These are phyloP conservation scores for Trachops cirrhosus DNA, from an alignment of 2,797 vertebrate species.

Conservation along the genomic window DNA sequence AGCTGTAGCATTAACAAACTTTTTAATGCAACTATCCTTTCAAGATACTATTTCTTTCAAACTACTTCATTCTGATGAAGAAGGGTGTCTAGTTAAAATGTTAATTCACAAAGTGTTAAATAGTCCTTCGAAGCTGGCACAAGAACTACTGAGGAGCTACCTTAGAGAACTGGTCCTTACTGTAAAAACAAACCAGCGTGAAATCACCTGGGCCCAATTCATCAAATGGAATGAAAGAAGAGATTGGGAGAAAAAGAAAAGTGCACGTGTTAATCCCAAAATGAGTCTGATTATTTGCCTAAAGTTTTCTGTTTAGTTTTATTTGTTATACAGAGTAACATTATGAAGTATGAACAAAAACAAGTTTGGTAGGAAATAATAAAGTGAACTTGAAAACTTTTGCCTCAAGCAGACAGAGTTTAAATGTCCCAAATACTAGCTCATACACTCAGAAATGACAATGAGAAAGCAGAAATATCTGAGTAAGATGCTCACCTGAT, in stretches of 20 bases:
- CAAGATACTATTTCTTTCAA: not conserved
- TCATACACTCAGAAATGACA: not conserved
- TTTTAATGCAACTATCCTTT: not conserved
- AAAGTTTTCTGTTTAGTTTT: not conserved
- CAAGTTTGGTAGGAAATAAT: conserved; percentile 20
- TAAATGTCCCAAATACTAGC: not conserved
- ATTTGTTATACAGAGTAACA: not conserved
- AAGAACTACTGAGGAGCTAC: not conserved
- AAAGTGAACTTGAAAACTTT: conserved; percentile 15
- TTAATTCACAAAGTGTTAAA: not conserved
- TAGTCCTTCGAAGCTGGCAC: not conserved
- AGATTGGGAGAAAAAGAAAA: not conserved
- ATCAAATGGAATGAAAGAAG: not conserved
- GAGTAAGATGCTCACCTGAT: not conserved
- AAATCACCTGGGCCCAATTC: not conserved
- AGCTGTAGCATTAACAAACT: not conserved
- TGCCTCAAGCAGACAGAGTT: not conserved
- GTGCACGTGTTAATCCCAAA: not conserved
- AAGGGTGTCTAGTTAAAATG: not conserved
- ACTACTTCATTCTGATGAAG: not conserved
- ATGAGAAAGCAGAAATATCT: not conserved
- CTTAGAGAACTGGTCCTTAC: not conserved
- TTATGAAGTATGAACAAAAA: not conserved
- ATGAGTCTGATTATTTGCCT: not conserved
- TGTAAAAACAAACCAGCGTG: conserved; percentile 8